Conservation (phyloP, 2,888 invertebrate genomes). For the Caenorhabditis sinica region DNA sequence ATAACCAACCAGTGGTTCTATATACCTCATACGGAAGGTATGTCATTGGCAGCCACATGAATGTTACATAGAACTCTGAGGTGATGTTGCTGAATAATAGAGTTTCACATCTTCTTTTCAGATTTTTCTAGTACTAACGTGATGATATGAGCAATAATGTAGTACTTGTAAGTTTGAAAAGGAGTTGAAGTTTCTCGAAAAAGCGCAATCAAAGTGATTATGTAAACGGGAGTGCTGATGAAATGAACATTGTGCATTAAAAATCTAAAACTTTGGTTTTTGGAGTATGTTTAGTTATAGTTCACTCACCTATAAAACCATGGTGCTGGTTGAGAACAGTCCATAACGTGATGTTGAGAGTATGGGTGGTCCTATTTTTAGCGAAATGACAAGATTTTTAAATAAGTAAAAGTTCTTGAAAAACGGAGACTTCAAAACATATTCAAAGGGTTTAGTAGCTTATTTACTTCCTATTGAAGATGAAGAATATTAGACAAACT, state of each 20-base stretch:
- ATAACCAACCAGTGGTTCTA: constrained; percentile 31
- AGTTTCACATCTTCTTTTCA: too few species aligned
- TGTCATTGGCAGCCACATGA: constrained; percentile 46
- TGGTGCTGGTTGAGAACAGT: constrained; percentile 41
- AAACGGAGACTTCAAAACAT: too few species aligned
- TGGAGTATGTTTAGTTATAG: not conserved
- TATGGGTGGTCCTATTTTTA: too few species aligned
- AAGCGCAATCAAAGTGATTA: constrained; percentile 1
- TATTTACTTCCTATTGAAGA: too few species aligned
- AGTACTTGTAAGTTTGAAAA: constrained; percentile 41
- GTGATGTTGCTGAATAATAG: constrained; percentile 24
- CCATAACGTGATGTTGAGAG: not conserved
- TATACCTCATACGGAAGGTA: constrained; percentile 39
- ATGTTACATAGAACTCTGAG: constrained; percentile 39
- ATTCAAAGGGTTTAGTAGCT: too few species aligned
- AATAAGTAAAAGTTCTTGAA: too few species aligned
- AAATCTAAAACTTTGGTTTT: not conserved
- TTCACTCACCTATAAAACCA: constrained; percentile 16
- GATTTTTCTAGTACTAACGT: not conserved
- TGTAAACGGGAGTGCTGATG: constrained; percentile 35
- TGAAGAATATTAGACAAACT: not conserved
- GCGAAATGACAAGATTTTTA: too few species aligned
- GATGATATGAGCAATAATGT: constrained; percentile 23
- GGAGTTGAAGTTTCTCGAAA: constrained; percentile 24
- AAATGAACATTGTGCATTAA: constrained; percentile 45